Percentiles rank a stretch among this genome's conserved stretches.
phyloP scores from a whole-genome alignment of 2,113 vertebrate genomes.

The Alces alces region DNA sequence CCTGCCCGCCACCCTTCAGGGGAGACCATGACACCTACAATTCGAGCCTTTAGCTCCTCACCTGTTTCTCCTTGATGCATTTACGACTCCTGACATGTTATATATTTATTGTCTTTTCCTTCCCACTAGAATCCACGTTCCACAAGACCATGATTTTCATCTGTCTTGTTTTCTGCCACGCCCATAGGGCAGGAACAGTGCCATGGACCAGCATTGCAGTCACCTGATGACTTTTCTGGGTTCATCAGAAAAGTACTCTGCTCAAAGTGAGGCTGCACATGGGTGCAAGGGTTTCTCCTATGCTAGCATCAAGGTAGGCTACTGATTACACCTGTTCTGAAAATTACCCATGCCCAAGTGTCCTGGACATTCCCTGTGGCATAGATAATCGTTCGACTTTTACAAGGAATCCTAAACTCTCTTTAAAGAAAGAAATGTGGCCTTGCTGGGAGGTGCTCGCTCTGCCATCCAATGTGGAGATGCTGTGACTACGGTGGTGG shows the following conservation, averaged over 20 bases:
- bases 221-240: neutral
- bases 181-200: neutral
- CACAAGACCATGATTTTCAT: neutral
- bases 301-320: neutral
- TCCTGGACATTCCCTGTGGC: neutral
- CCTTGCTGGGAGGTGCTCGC: neutral
- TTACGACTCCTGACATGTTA: neutral
- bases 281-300: neutral
- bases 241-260: slow-evolving; percentile 13
- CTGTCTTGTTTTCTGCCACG: neutral
- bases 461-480: neutral
- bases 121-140: neutral
- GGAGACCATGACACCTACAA: neutral
- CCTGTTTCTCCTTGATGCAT: neutral
- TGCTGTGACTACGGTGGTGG: neutral
- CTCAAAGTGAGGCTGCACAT: neutral
- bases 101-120: neutral
- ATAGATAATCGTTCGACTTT: neutral
- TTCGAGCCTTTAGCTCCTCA: neutral
- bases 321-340: slow-evolving; percentile 1
- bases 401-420: neutral
- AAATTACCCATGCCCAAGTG: neutral
- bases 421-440: neutral
- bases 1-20: neutral
- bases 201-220: neutral